Evolutionary conservation across 2,888 invertebrate genomes (phyloP).

Genomic region (Eremobia ochroleuca): DNA sequence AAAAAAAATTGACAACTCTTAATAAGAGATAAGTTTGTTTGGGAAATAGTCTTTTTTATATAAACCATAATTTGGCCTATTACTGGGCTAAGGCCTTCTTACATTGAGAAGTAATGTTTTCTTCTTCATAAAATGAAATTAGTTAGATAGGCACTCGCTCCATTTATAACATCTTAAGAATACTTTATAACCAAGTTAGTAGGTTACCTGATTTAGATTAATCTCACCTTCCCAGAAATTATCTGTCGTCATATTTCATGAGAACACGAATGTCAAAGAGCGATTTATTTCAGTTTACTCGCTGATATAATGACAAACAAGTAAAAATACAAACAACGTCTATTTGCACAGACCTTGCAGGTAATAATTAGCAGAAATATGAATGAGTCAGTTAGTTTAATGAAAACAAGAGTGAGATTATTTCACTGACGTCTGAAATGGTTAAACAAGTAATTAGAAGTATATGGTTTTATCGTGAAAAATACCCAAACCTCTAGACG

Average conservation of each 20-base stretch:
- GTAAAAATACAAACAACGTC: conserved; percentile 41
- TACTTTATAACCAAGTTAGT: background rate
- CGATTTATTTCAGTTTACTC: conserved; percentile 36
- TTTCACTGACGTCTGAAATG: conserved; percentile 31
- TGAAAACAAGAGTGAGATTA: conserved; percentile 32
- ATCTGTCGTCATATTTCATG: conserved; percentile 46
- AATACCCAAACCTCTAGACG: background rate
- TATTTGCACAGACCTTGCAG: conserved; percentile 41
- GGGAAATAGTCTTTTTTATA: background rate
- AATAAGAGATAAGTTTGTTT: background rate
- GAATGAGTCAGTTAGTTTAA: conserved; percentile 43
- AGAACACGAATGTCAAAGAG: conserved; percentile 51
- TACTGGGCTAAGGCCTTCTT: too few relatives aligned
- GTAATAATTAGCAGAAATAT: conserved; percentile 54
- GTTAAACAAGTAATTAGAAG: conserved; percentile 26
- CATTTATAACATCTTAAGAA: background rate
- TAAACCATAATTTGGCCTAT: background rate
- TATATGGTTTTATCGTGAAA: conserved; percentile 23
- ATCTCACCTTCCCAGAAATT: conserved; percentile 54
- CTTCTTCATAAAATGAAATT: background rate
- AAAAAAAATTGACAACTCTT: background rate
- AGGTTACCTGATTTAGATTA: conserved; percentile 16
- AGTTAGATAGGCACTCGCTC: background rate
- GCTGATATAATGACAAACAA: conserved; percentile 50
- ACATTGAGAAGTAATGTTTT: background rate